Evolutionary conservation across 2,797 vertebrate genomes (phyloP), one percentile per base, ranked within the genome.

Genomic region (Crocodylus rhombifer): DNA sequence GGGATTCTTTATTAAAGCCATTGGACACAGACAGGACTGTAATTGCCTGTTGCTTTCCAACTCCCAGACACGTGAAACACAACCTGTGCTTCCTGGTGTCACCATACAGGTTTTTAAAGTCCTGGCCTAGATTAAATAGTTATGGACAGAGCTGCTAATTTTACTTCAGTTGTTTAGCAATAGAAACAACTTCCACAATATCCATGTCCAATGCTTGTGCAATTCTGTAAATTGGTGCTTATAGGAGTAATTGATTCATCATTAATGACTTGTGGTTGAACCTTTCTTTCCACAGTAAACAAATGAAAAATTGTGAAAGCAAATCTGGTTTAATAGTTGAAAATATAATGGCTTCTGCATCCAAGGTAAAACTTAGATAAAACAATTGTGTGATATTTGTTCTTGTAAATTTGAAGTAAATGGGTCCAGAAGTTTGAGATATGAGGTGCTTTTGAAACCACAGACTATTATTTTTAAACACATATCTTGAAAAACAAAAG

Each of bases 1-100:
- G 92, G 94, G 79, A 89, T 92, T 91, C 93, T 95, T 96, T 91
- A 95, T 95, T 93, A 95, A 96, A 96, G 94, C 90, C 94, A 91
- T 93, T 95, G 97, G 96, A 96, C 94, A 95, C 82, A 89, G 76
- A 84, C 91, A 95, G 83, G 87, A 74, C 93, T 89, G 85, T 5
- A 85, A 74, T 79, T 28, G 28, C 26, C 78, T 57, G 73, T 57
- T 89, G 77, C 81, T 91, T 77, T 92, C 85, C 94, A 95, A 81
- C 93, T 95, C 93, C 92, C 83, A 91, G 79, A 78, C 95, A 91
- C 56, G 42, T 78, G 42, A 86, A 85, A 73, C 51, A 83, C 92
- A 93, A 80, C 92, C 87, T 94, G 5, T 2, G 87, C 81, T 93
- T 90, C 77, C 92, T 64, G 88, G 91, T 1, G 77, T 79, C 83